A percentile compares a stretch with the other conserved stretches of the same genome.
Conservation (phyloP, 2,113 vertebrate genomes). For the Callionymus lyra region DNA sequence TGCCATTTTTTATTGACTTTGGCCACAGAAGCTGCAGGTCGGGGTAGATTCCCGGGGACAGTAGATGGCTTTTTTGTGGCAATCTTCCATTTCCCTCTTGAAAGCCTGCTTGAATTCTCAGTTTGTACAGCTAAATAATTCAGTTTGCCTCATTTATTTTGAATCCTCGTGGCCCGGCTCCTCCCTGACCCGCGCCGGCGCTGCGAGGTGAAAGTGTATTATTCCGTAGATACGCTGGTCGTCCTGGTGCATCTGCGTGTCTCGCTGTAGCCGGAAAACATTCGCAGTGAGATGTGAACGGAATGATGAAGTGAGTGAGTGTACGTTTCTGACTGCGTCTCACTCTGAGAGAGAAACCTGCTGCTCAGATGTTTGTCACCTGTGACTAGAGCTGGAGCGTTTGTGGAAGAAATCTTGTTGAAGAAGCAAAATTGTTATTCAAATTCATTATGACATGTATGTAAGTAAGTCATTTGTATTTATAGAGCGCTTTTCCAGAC, state of each 20-base stretch:
- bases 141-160: slow-evolving; percentile 61
- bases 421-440: too few species aligned
- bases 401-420: too few species aligned
- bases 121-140: slow-evolving; percentile 71
- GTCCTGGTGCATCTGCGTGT: slow-evolving; percentile 43
- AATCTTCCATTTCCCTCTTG: slow-evolving; percentile 39
- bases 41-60: slow-evolving; percentile 11
- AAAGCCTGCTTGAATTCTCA: slow-evolving; percentile 61
- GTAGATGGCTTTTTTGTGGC: slow-evolving; percentile 31
- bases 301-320: slow-evolving; percentile 46
- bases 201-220: slow-evolving; percentile 43
- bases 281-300: slow-evolving; percentile 45
- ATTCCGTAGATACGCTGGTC: slow-evolving; percentile 61
- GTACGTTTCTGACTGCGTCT: slow-evolving; percentile 5
- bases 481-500: too few species aligned
- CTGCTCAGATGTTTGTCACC: slow-evolving; percentile 26
- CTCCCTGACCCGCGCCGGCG: slow-evolving; percentile 28
- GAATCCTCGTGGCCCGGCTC: slow-evolving; percentile 50
- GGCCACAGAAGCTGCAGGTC: neutral
- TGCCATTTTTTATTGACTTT: slow-evolving; percentile 4
- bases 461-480: too few species aligned
- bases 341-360: slow-evolving; percentile 6
- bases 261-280: slow-evolving; percentile 31
- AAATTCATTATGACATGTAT: too few species aligned
- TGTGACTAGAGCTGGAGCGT: slow-evolving; percentile 37